phyloP scores from a whole-genome alignment of 2,113 vertebrate species.

The Limnothrissa miodon region DNA sequence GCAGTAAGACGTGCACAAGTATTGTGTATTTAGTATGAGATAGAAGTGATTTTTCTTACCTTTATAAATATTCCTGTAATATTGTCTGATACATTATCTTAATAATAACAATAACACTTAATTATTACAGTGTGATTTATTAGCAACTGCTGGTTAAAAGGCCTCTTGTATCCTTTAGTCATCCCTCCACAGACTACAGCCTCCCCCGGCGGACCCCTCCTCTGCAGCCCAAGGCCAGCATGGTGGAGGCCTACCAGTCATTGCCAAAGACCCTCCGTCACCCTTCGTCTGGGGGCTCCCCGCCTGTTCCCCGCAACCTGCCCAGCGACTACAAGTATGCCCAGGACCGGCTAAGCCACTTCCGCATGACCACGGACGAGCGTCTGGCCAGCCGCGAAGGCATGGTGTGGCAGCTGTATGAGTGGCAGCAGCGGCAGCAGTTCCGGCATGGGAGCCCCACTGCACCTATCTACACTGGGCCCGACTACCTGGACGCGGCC shows the following conservation, averaged over 20 bases:
- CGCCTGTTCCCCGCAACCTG: constrained; percentile 77
- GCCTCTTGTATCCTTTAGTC: constrained; percentile 60
- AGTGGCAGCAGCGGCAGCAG: constrained; percentile 98
- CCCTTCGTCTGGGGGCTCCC: constrained; percentile 76
- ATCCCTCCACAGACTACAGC: constrained; percentile 73
- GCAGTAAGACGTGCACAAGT: neutral
- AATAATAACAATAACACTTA: neutral
- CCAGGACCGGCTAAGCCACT: constrained; percentile 92
- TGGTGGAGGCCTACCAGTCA: constrained; percentile 84
- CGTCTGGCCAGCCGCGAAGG: constrained; percentile 89
- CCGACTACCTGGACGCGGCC: constrained; percentile 79
- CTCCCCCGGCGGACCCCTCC: constrained; percentile 82
- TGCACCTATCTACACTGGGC: constrained; percentile 77
- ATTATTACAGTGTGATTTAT: neutral
- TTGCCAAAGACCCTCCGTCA: constrained; percentile 86
- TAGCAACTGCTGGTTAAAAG: neutral
- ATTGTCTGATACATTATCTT: neutral
- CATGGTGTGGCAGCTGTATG: constrained; percentile 96
- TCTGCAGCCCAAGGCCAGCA: constrained; percentile 72
- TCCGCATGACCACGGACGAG: constrained; percentile 95
- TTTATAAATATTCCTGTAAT: neutral
- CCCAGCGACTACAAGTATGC: constrained; percentile 98
- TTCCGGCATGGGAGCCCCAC: constrained; percentile 96
- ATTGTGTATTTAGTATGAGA: neutral
- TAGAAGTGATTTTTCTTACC: neutral